Percentiles rank a stretch among this genome's conserved stretches.
Conservation (phyloP, 2,113 vertebrate genomes). For the Spermophilus dauricus region DNA sequence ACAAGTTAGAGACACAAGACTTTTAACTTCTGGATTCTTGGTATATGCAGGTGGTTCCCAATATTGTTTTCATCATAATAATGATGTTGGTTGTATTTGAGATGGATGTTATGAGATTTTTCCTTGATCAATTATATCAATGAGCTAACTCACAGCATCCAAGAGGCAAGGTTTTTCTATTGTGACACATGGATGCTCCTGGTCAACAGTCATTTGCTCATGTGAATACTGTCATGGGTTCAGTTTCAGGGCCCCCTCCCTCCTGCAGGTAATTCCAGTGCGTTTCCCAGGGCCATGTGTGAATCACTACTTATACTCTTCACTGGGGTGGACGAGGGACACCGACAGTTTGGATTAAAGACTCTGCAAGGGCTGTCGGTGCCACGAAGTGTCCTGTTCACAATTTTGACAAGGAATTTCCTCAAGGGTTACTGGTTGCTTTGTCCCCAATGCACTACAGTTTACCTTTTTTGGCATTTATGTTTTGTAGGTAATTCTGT, state of each 20-base stretch:
- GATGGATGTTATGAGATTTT: neutral
- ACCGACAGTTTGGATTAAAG: constrained; percentile 3
- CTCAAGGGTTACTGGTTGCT: constrained; percentile 81
- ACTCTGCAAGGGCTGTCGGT: constrained; percentile 42
- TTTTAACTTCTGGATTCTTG: neutral
- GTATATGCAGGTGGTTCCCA: neutral
- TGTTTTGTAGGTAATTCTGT: constrained; percentile 86
- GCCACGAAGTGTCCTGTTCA: constrained; percentile 75
- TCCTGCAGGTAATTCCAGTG: neutral
- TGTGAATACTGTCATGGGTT: rapidly evolving
- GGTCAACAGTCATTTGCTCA: neutral
- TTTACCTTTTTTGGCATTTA: constrained; percentile 84
- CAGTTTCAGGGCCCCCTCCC: neutral
- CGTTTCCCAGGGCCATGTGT: neutral
- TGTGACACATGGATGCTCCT: rapidly evolving
- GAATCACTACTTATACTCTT: constrained; percentile 48
- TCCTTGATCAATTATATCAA: neutral
- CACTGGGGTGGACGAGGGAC: neutral
- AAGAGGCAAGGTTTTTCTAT: rapidly evolving
- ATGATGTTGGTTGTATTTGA: too few species aligned
- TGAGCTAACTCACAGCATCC: neutral
- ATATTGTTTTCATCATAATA: neutral
- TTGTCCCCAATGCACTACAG: constrained; percentile 78
- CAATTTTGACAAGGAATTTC: constrained; percentile 84
- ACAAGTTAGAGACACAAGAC: rapidly evolving